A percentile compares a stretch with the other conserved stretches of the same genome.
Conservation (phyloP, 1,140 invertebrate species). For the Psilanteris sp. region DNA sequence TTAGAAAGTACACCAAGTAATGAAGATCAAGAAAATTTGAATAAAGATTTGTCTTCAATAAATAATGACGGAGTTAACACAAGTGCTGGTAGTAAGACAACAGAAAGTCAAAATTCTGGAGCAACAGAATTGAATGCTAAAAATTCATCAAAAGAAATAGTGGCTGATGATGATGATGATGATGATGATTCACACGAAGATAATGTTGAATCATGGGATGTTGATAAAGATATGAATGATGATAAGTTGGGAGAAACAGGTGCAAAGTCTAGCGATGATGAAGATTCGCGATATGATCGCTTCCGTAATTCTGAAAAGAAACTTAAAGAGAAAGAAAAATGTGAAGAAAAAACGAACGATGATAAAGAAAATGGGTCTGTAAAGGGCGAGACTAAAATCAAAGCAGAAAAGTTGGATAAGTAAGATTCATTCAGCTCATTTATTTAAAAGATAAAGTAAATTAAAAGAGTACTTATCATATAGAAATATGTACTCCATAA, state of each 20-base stretch:
- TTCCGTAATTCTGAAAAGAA: conserved; percentile 80
- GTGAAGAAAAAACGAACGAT: conserved; percentile 67
- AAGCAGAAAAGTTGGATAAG: conserved; percentile 66
- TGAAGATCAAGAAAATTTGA: conserved; percentile 51
- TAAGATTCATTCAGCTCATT: conserved; percentile 11
- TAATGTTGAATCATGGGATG: conserved; percentile 85
- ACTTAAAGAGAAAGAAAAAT: conserved; percentile 72
- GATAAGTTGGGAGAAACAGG: conserved; percentile 83
- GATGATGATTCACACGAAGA: conserved; percentile 80
- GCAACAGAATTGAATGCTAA: conserved; percentile 30
- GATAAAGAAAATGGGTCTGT: conserved; percentile 59
- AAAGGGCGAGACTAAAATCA: conserved; percentile 68
- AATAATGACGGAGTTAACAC: conserved; percentile 42
- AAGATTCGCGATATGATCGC: conserved; percentile 83
- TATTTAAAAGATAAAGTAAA: conserved; percentile 5
- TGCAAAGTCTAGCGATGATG: conserved; percentile 85
- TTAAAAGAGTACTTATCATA: neutral
- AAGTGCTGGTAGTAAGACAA: conserved; percentile 42
- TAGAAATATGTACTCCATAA: neutral
- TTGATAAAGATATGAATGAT: conserved; percentile 87
- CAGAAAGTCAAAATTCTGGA: conserved; percentile 40
- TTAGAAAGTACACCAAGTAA: conserved; percentile 63
- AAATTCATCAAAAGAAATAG: conserved; percentile 39
- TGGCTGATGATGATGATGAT: conserved; percentile 76
- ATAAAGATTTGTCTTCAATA: conserved; percentile 28